Conservation (phyloP, 2,797 vertebrate species). For the Poliocrania exsul region DNA sequence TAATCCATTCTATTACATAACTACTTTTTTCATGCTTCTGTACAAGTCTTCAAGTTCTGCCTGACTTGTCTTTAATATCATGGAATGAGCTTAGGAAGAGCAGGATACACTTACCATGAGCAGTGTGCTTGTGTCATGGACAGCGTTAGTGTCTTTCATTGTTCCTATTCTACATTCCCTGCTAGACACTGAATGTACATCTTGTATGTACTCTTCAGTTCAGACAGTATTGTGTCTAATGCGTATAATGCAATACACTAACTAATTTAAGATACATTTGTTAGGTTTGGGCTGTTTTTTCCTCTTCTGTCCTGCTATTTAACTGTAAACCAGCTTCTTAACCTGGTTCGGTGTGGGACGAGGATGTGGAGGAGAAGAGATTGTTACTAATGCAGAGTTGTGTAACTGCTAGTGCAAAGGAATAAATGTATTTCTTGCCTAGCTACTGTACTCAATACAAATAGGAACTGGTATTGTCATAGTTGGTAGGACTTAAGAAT, state of each 20-base stretch:
- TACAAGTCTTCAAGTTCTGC: not conserved
- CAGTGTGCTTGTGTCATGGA: not conserved
- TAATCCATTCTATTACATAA: not conserved
- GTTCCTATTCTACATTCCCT: not conserved
- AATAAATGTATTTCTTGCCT: not conserved
- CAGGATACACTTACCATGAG: not conserved
- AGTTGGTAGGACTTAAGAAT: not conserved
- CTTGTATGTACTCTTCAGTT: not conserved
- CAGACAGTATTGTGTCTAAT: not conserved
- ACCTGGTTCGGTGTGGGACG: not conserved
- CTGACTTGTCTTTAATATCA: not conserved
- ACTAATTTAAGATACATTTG: not conserved
- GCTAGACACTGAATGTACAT: not conserved
- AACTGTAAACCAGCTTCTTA: not conserved
- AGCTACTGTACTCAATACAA: not conserved
- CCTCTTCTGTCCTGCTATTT: not conserved
- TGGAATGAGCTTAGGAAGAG: not conserved
- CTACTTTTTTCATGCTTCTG: not conserved
- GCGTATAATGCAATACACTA: not conserved
- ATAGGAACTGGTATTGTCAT: not conserved
- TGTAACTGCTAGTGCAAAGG: not conserved
- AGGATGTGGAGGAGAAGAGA: not conserved
- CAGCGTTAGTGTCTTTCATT: not conserved
- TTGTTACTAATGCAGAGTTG: not conserved
- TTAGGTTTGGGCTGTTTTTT: not conserved